phyloP scores from a whole-genome alignment of 2,797 vertebrate genomes.

The Graptemys geographica region DNA sequence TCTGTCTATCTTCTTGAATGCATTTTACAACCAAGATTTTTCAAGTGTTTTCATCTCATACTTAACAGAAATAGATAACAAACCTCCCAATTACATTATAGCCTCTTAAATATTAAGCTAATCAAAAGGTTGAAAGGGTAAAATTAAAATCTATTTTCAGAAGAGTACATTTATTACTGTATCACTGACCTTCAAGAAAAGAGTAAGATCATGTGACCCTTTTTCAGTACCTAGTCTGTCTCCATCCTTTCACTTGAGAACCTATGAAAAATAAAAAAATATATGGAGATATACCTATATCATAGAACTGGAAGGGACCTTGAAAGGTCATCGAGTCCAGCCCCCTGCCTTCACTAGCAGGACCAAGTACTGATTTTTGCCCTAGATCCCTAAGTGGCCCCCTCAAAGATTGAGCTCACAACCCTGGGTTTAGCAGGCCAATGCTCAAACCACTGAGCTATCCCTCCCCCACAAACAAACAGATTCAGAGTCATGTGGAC shows the following conservation, averaged over 20 bases:
- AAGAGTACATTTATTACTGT: not conserved
- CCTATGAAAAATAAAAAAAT: too few relatives aligned
- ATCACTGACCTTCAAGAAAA: not conserved
- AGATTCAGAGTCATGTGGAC: not conserved
- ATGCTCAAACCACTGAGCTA: too few relatives aligned
- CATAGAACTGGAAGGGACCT: too few relatives aligned
- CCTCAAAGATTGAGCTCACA: too few relatives aligned
- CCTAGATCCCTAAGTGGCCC: too few relatives aligned
- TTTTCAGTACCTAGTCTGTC: fast-evolving
- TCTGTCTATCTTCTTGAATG: not conserved
- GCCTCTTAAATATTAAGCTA: slow-evolving; percentile 9
- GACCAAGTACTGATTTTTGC: too few relatives aligned
- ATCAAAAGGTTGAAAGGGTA: not conserved
- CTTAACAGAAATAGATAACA: not conserved
- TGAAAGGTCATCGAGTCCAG: too few relatives aligned
- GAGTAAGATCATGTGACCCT: fast-evolving
- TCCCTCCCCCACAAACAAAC: too few relatives aligned
- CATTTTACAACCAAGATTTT: not conserved
- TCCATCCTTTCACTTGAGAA: not conserved
- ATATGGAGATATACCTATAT: too few relatives aligned
- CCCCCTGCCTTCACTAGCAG: too few relatives aligned
- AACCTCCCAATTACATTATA: slow-evolving; percentile 5
- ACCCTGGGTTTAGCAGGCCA: too few relatives aligned
- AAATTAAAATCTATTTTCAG: not conserved
- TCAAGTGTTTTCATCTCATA: not conserved